Base-by-base conservation (phyloP, 2,888 invertebrate species). In the Tetheella fluctuosa region DNA sequence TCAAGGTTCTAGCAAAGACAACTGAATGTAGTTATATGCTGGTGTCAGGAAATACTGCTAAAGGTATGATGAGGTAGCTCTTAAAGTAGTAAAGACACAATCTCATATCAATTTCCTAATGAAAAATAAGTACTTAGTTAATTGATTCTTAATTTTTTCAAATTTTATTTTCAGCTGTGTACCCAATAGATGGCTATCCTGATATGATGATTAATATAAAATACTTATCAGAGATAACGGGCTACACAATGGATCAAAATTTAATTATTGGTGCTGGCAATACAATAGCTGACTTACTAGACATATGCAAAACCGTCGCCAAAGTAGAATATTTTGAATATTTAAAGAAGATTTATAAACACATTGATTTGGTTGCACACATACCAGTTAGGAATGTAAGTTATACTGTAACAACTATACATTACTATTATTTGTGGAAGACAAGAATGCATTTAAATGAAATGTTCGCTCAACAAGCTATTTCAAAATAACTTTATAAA, bases 301-400 rank as follows among this genome's bases (percentile, higher is more conserved):
- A 86, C 71, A 79, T 93, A 20, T 93, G 94, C 59, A 23, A 86
- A 79, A 62, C 71, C 83, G 0, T 83, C 71, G 52, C 83, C 74
- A 53, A 72, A 65, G 58, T 84, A 71, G 79, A 86, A 4, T 93
- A 94, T 17, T 96, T 95, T 76, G 86, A 88, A 2, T 96, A 96
- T 83, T 85, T 96, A 61, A 87, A 89, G 52, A 89, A 94, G 58
- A 84, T 96, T 64, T 94, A 93, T n/a, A 89, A 94, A 42, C 96
- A 97, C 72, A 89, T 96, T 71, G 94, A 95, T 76, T 83, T 96
- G 59, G 94, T 97, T 3, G 97, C 96, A 6, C 95, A 95, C 81
- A 94, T 95, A 57, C 95, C 96, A 42, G 95, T 97, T 0, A 91
- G 96, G 83, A 97, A 97, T 86, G 96, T 96, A 86, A 89, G 94